phyloP scores from a whole-genome alignment of 2,113 vertebrate species.

The Macquaria australasica region DNA sequence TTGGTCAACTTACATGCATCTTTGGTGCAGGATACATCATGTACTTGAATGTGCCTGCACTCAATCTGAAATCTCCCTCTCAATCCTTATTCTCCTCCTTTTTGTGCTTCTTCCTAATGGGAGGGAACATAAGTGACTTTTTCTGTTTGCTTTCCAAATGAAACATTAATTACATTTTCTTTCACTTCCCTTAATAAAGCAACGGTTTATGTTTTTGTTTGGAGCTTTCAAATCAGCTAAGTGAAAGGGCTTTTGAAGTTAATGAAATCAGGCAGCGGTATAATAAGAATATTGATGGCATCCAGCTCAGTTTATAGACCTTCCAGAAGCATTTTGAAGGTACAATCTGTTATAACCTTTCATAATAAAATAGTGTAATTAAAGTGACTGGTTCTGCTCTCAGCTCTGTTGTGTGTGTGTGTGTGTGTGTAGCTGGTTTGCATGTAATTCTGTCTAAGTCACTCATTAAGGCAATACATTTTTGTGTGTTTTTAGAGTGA shows the following conservation, averaged over 20 bases:
- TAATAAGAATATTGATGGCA: conserved; percentile 53
- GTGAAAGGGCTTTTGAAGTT: conserved; percentile 45
- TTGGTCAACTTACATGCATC: too few species aligned
- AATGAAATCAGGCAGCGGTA: conserved; percentile 52
- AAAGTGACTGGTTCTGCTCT: not conserved
- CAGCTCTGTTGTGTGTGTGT: conserved; percentile 5
- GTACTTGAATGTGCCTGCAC: not conserved
- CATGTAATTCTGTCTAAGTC: not conserved
- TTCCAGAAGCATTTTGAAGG: conserved; percentile 15
- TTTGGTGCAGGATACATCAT: conserved; percentile 7
- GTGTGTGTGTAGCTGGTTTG: not conserved
- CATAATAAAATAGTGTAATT: not conserved
- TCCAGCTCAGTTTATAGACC: not conserved
- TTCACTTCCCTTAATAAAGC: conserved; percentile 59
- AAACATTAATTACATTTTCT: conserved; percentile 65
- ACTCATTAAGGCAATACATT: not conserved
- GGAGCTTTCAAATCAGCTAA: conserved; percentile 54
- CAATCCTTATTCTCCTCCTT: conserved; percentile 3
- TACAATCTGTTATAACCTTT: not conserved
- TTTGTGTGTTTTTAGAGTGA: not conserved
- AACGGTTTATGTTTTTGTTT: conserved; percentile 61
- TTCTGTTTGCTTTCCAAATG: conserved; percentile 37
- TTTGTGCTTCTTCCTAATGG: conserved; percentile 8
- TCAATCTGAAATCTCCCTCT: conserved; percentile 19
- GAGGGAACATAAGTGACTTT: conserved; percentile 2